Percentiles rank a stretch among this genome's conserved stretches.
Conservation (phyloP, 1,140 invertebrate species). For the Aphis gossypii region DNA sequence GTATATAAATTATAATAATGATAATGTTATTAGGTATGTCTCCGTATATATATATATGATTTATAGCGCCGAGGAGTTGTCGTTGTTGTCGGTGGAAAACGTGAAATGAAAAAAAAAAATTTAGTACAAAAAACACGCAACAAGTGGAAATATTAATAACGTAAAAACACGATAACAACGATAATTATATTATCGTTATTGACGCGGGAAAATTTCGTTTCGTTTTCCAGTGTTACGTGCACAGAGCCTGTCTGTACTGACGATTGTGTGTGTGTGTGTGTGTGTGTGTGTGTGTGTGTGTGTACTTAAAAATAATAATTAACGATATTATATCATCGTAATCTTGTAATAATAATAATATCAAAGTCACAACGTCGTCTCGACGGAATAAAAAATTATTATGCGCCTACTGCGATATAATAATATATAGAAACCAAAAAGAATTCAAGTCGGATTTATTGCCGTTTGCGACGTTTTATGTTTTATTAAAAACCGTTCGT, state of each 20-base stretch:
- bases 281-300: neutral
- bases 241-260: too few relatives aligned
- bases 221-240: neutral
- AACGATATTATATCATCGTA: too few relatives aligned
- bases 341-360: neutral
- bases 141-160: slow-evolving; percentile 17
- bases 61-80: too few relatives aligned
- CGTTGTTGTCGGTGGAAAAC: neutral
- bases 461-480: neutral
- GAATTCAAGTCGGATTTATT: neutral
- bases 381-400: neutral
- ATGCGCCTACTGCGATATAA: too few relatives aligned
- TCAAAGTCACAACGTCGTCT: neutral
- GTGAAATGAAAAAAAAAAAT: neutral
- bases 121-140: neutral
- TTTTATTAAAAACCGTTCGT: neutral
- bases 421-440: neutral
- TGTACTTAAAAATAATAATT: neutral
- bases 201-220: neutral
- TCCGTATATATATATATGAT: neutral
- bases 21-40: neutral
- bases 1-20: neutral
- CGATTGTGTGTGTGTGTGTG: neutral
- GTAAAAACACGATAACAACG: slow-evolving; percentile 8
- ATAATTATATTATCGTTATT: neutral